Conservation (phyloP, 2,113 vertebrate genomes). For the Protomyctophum bolini region DNA sequence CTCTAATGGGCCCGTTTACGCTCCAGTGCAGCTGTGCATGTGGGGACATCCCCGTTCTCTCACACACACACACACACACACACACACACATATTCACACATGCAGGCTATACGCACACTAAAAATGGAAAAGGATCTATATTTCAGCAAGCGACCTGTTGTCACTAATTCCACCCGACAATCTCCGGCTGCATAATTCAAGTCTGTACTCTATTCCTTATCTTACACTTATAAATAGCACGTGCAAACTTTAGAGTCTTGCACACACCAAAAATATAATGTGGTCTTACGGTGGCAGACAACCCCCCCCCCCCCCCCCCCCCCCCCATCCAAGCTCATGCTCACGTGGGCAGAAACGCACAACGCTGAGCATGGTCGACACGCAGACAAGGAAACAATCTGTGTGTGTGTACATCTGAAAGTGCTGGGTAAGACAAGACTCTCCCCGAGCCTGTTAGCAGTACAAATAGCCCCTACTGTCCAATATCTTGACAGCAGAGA, state of each 20-base stretch:
- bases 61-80: background rate
- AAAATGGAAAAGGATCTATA: conserved; percentile 29
- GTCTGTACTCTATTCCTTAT: conserved; percentile 3
- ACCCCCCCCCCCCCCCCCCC: too few species aligned
- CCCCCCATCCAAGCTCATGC: background rate
- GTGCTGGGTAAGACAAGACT: background rate
- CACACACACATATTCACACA: conserved; percentile 30
- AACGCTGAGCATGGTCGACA: background rate
- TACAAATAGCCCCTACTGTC: too few species aligned
- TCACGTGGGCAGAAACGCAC: background rate
- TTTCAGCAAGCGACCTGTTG: conserved; percentile 44
- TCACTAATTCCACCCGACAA: conserved; percentile 68
- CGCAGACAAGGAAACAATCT: background rate
- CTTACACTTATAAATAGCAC: conserved; percentile 38
- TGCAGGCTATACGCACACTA: too few species aligned
- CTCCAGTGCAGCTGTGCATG: conserved; percentile 1
- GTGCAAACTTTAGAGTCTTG: conserved; percentile 27
- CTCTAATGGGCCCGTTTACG: conserved; percentile 16
- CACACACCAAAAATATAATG: conserved; percentile 30
- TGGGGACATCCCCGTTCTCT: background rate
- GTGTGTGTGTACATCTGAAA: background rate
- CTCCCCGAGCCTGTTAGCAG: too few species aligned
- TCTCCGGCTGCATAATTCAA: conserved; percentile 58
- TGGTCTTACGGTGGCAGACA: background rate
- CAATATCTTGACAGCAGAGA: too few species aligned